Evolutionary conservation across 1,140 invertebrate genomes (phyloP).

Genomic region (Trichoplusia ni): DNA sequence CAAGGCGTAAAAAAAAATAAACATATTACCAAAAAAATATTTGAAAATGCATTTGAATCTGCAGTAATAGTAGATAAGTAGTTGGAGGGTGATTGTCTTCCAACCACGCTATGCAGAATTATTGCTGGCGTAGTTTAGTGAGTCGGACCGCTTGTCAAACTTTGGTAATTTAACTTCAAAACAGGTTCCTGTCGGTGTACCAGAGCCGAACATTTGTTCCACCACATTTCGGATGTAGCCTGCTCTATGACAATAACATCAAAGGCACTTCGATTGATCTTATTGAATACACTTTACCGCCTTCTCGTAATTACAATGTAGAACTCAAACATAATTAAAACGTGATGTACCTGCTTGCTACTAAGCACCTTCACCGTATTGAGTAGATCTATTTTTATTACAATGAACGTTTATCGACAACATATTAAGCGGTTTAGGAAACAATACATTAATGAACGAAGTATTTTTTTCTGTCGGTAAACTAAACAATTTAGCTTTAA

Average conservation of each 20-base stretch:
- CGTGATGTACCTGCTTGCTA: too few species aligned
- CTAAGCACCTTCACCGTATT: too few species aligned
- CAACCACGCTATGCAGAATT: conserved; percentile 68
- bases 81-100: conserved; percentile 61
- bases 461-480: too few species aligned
- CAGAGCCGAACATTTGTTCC: conserved; percentile 65
- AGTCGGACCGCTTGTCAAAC: conserved; percentile 76
- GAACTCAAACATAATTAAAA: background rate
- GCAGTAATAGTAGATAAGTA: conserved; percentile 29
- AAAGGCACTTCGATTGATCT: conserved; percentile 24
- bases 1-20: background rate
- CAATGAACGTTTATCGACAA: too few species aligned
- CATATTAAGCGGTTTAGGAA: too few species aligned
- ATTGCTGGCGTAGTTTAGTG: conserved; percentile 73
- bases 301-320: background rate
- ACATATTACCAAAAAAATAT: background rate
- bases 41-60: conserved; percentile 10
- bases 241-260: conserved; percentile 56
- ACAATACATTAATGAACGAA: too few species aligned
- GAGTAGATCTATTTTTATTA: too few species aligned
- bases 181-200: conserved; percentile 70
- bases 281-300: conserved; percentile 2
- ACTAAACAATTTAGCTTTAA: too few species aligned
- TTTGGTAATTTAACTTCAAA: conserved; percentile 81
- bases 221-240: conserved; percentile 55